Evolutionary conservation across 2,113 vertebrate species (phyloP), one percentile per base, ranked within the genome.

Genomic region (Parus major): DNA sequence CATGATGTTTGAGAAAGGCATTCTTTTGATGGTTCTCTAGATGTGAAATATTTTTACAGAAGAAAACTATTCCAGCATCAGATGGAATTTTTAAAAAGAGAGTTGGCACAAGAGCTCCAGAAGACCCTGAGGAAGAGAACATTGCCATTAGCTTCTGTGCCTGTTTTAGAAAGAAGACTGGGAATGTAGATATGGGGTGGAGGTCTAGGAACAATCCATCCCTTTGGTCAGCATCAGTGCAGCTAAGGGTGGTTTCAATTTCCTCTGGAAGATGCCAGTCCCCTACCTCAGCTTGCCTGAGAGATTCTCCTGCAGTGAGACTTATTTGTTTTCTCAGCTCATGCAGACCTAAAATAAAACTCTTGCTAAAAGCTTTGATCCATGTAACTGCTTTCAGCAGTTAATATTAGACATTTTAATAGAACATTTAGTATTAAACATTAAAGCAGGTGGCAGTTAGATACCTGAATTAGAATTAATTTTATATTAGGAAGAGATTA

Each of bases 111-210:
- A 73, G 44, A 86, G 8, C 11, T 28, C 20, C 18, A 42, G 22
- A 80, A 57, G 22, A 56, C 7, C 13, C 35, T 52, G 35, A 64
- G n/a, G 25, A 80, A 69, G 7, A 27, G 18, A 64, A 19, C 6
- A 3, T 33, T 66, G 3, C 15, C 1, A 0, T 55, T 79, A 39
- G 2, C 21, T 76, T 82, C 53, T 76, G 7, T 69, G 66, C 17
- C 12, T 85, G 4, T n/a, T 79, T 71, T 19, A 60, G 46, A 42
- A 90, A 72, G 41, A 49, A 52, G 19, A 63, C 16, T 61, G 12
- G 9, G 1, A 10, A 11, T 46, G 18, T 6, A 56, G 27, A 33
- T 10, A 2, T 15, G 21, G 9, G 2, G 1, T n/a, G 6, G 19
- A 59, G 31, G n/a, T 44, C 24, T 15, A 33, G 18, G 21, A 20